phyloP scores from a whole-genome alignment of 35 echinoderm and acorn worm genomes.

The Heliocidaris erythrogramma region DNA sequence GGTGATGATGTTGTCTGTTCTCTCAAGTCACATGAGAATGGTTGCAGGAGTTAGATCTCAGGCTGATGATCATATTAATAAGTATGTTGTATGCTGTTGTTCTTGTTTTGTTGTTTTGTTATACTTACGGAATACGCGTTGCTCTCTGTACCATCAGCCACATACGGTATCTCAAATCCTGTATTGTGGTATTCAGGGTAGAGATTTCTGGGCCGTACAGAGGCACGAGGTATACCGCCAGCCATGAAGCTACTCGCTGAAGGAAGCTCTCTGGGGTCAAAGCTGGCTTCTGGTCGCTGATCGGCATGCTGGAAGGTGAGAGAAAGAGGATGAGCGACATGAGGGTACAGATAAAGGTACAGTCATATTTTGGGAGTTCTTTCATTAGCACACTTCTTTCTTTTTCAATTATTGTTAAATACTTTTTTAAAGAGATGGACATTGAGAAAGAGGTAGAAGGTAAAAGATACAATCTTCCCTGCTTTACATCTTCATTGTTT shows the following conservation, averaged over 20 bases:
- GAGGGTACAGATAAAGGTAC: too few relatives aligned
- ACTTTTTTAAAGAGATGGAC: not conserved
- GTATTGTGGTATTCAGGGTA: not conserved
- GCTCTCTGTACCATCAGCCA: constrained; percentile 37
- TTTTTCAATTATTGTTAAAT: not conserved
- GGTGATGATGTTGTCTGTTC: not conserved
- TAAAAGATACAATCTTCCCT: not conserved
- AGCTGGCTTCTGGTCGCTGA: not conserved
- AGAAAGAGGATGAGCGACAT: not conserved
- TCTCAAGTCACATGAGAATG: not conserved
- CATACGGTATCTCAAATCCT: constrained; percentile 31
- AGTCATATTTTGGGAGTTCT: too few relatives aligned
- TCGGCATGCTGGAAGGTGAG: not conserved
- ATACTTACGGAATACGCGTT: constrained; percentile 23
- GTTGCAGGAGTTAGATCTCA: not conserved
- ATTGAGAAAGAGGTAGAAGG: not conserved
- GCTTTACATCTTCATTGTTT: too few relatives aligned
- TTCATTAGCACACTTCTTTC: not conserved
- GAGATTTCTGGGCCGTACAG: not conserved
- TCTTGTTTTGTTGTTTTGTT: not conserved
- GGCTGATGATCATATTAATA: not conserved
- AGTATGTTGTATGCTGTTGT: too few relatives aligned
- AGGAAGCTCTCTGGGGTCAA: constrained; percentile 33
- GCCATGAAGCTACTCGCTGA: constrained; percentile 12
- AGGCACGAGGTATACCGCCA: constrained; percentile 34